Conservation (phyloP, 2,113 vertebrate genomes). For the Albula glossodonta region DNA sequence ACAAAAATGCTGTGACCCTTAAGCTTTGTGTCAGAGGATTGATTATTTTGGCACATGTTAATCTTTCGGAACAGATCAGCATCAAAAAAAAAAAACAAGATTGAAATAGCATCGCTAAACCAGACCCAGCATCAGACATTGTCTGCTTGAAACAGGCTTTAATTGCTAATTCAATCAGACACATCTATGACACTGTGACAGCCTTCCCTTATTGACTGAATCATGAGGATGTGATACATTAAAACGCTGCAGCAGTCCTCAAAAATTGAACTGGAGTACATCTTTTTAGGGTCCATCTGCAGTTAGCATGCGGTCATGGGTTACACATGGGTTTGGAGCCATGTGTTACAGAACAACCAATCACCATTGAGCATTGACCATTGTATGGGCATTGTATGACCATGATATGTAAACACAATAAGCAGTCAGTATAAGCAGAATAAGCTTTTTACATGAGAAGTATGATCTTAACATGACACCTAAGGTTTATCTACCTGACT, state of each 20-base stretch:
- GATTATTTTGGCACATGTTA: background rate
- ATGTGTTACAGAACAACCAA: too few relatives aligned
- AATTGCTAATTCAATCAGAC: background rate
- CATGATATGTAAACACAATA: too few relatives aligned
- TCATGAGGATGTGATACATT: background rate
- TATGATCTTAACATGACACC: too few relatives aligned
- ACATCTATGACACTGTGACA: background rate
- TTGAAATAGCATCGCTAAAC: background rate
- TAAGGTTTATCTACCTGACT: too few relatives aligned
- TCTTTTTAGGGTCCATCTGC: too few relatives aligned
- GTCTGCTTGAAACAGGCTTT: background rate
- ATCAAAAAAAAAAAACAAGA: background rate
- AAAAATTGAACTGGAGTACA: too few relatives aligned
- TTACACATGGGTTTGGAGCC: too few relatives aligned
- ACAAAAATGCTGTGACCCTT: background rate
- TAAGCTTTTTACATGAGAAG: too few relatives aligned
- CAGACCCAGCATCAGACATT: background rate
- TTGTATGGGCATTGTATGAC: too few relatives aligned
- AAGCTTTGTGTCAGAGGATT: background rate
- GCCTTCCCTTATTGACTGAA: background rate
- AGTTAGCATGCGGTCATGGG: too few relatives aligned
- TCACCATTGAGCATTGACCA: too few relatives aligned
- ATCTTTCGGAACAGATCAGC: background rate
- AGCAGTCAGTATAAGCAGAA: too few relatives aligned
- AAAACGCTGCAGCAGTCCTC: background rate